Percentiles rank a stretch among this genome's conserved stretches.
Evolutionary conservation across 1,140 invertebrate genomes (phyloP).

Genomic region (Rhizoglyphus robini): DNA sequence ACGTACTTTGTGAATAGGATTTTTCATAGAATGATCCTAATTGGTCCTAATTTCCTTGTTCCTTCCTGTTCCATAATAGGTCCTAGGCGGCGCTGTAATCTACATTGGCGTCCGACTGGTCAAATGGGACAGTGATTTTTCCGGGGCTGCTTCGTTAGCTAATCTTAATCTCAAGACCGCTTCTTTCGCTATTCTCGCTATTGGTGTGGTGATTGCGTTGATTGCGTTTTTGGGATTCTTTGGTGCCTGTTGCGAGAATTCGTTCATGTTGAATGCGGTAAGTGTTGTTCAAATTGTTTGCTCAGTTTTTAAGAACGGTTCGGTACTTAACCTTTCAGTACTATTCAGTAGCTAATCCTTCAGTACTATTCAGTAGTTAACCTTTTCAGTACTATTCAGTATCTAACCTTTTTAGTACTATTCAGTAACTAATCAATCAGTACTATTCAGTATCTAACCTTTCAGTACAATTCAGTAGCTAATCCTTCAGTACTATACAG

Average conservation of each 20-base stretch:
- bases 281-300: background rate
- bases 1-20: background rate
- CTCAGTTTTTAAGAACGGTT: too few species aligned
- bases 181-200: background rate
- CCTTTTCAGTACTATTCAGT: too few species aligned
- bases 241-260: slow-evolving; percentile 3
- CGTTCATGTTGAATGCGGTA: slow-evolving; percentile 5
- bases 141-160: background rate
- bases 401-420: too few species aligned
- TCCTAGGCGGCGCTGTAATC: background rate
- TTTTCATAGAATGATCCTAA: background rate
- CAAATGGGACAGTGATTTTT: background rate
- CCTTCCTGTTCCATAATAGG: background rate
- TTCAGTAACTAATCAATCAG: too few species aligned
- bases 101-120: background rate
- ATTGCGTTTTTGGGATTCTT: background rate
- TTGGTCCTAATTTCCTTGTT: background rate
- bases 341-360: too few species aligned
- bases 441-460: too few species aligned
- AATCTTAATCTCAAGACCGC: background rate
- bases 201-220: background rate
- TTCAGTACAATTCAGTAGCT: too few species aligned
- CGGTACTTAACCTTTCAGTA: too few species aligned
- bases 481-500: too few species aligned
- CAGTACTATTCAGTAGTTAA: too few species aligned